Evolutionary conservation across 2,113 vertebrate species (phyloP).

Genomic region (Oxyruncus cristatus): DNA sequence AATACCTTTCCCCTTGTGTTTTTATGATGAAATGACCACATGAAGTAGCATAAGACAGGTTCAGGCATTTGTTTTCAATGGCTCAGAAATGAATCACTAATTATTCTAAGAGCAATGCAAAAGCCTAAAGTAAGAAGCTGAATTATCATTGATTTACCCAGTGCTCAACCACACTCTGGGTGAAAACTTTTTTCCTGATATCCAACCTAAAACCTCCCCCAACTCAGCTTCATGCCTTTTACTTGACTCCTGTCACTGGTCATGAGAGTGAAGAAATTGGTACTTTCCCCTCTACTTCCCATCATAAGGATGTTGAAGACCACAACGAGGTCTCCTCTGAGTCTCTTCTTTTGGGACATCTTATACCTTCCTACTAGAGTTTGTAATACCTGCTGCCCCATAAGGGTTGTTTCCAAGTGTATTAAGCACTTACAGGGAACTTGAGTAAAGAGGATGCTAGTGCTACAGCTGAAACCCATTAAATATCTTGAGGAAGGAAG

Average conservation of each 20-base stretch:
- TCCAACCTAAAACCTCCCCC: background rate
- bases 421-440: background rate
- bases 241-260: background rate
- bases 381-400: background rate
- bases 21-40: background rate
- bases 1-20: background rate
- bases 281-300: background rate
- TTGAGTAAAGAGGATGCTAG: background rate
- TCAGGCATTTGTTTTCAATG: background rate
- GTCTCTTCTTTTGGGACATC: background rate
- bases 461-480: background rate
- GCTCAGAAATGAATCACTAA: background rate
- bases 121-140: background rate
- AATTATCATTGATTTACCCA: background rate
- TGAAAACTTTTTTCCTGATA: background rate
- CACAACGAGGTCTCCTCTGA: background rate
- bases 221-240: background rate
- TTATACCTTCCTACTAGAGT: background rate
- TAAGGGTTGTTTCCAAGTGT: background rate
- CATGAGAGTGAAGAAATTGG: accelerated
- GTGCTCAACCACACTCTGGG: accelerated
- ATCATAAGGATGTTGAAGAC: background rate
- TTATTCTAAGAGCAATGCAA: background rate
- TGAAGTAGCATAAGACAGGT: background rate
- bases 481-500: background rate